phyloP scores from a whole-genome alignment of 2,113 vertebrate species.

The Chrysochloris asiatica region DNA sequence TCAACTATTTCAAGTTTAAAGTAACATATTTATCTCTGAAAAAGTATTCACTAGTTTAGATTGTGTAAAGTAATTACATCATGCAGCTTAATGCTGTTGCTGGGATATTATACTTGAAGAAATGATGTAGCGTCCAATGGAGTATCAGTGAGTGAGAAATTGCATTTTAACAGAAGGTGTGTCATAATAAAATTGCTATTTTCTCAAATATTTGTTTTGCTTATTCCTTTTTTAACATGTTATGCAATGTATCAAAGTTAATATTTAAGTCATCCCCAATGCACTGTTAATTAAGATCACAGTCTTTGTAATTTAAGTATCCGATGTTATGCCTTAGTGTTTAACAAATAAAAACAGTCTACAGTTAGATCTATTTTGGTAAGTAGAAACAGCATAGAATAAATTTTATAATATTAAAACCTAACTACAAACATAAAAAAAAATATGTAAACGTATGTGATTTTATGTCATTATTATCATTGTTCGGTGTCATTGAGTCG shows the following conservation, averaged over 20 bases:
- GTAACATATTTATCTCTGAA: slow-evolving; percentile 47
- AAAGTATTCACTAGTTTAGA: slow-evolving; percentile 61
- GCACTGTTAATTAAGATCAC: slow-evolving; percentile 44
- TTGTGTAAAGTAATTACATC: slow-evolving; percentile 72
- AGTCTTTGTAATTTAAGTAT: neutral
- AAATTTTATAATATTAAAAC: neutral
- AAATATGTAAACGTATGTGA: neutral
- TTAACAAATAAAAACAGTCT: neutral
- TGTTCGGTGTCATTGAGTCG: no score
- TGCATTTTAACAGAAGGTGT: slow-evolving; percentile 18
- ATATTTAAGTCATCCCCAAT: slow-evolving; percentile 58
- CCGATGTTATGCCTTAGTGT: neutral
- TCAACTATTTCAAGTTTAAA: slow-evolving; percentile 74
- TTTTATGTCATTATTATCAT: no score
- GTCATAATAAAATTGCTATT: slow-evolving; percentile 30
- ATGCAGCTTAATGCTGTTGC: slow-evolving; percentile 64
- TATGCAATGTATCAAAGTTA: slow-evolving; percentile 64
- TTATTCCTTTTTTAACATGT: slow-evolving; percentile 39
- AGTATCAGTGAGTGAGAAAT: slow-evolving; percentile 62
- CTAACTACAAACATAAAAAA: neutral
- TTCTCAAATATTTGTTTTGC: slow-evolving; percentile 41
- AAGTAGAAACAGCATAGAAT: neutral
- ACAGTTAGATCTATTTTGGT: neutral
- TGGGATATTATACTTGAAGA: slow-evolving; percentile 61
- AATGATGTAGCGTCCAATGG: slow-evolving; percentile 18